Percentiles rank a stretch among this genome's conserved stretches.
Conservation (phyloP, 2,113 vertebrate genomes). For the Abramis brama region DNA sequence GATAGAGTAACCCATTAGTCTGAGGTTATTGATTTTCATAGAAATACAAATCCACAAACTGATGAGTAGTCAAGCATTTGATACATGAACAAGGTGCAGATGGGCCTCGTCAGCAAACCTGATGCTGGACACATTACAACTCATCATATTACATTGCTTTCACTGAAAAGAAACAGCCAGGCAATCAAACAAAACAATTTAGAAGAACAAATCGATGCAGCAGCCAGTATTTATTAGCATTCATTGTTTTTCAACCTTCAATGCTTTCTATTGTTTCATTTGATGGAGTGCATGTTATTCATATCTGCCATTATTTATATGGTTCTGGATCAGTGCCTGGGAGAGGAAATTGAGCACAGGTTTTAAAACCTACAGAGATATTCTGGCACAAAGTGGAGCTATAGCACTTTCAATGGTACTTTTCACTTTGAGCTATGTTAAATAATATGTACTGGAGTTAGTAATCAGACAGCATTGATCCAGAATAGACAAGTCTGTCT, state of each 20-base stretch:
- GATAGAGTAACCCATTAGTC: constrained; percentile 36
- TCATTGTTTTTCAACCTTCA: constrained; percentile 46
- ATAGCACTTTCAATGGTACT: background rate
- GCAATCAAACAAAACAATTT: constrained; percentile 51
- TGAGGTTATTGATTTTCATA: constrained; percentile 50
- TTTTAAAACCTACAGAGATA: background rate
- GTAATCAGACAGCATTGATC: background rate
- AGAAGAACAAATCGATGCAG: constrained; percentile 51
- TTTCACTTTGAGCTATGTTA: constrained; percentile 13
- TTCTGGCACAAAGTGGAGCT: background rate
- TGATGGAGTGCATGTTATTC: constrained; percentile 46
- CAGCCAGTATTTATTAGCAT: constrained; percentile 54
- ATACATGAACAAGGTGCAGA: constrained; percentile 46
- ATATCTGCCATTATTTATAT: constrained; percentile 48
- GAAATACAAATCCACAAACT: constrained; percentile 37
- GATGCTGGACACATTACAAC: constrained; percentile 10
- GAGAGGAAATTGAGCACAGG: background rate
- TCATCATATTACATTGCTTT: constrained; percentile 49
- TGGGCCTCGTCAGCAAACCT: constrained; percentile 42
- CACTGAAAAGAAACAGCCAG: constrained; percentile 44
- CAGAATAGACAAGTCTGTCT: background rate
- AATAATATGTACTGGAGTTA: constrained; percentile 13
- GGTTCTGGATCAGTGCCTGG: constrained; percentile 11
- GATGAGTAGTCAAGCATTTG: constrained; percentile 38
- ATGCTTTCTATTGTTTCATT: constrained; percentile 47